phyloP scores from a whole-genome alignment of 1,140 invertebrate species.

The Druon quercuslanigerum region DNA sequence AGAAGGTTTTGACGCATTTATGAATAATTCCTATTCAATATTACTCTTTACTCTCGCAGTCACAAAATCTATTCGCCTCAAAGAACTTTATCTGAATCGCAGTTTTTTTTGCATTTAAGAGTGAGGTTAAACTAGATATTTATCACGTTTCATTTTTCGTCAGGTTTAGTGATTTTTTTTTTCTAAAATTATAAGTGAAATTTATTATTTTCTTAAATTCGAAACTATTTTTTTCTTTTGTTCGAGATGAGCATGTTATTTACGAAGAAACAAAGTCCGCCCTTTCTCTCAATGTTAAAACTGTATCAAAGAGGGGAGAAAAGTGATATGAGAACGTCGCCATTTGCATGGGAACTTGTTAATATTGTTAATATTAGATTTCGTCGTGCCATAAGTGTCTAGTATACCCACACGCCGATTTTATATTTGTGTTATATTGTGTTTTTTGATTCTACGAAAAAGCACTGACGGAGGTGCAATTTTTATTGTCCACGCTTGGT shows the following conservation, averaged over 20 bases:
- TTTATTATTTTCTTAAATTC: slow-evolving; percentile 34
- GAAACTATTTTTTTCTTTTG: slow-evolving; percentile 14
- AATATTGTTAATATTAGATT: slow-evolving; percentile 36
- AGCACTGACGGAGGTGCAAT: background rate
- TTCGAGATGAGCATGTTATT: background rate
- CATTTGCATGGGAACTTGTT: slow-evolving; percentile 33
- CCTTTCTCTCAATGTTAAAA: background rate
- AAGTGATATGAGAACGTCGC: slow-evolving; percentile 30
- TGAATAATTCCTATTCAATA: slow-evolving; percentile 3
- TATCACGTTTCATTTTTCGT: slow-evolving; percentile 36
- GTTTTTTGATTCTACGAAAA: slow-evolving; percentile 22
- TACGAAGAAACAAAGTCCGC: background rate
- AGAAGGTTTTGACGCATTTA: slow-evolving; percentile 22
- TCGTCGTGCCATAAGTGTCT: slow-evolving; percentile 45
- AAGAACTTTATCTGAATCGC: background rate
- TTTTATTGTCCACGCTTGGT: background rate
- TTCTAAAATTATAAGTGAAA: background rate
- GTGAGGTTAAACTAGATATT: slow-evolving; percentile 37
- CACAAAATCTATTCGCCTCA: slow-evolving; percentile 63
- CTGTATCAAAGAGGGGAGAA: slow-evolving; percentile 2
- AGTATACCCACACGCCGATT: slow-evolving; percentile 20
- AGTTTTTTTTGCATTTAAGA: too few relatives aligned
- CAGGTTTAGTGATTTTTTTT: slow-evolving; percentile 2
- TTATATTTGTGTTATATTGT: slow-evolving; percentile 33
- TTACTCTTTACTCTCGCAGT: slow-evolving; percentile 61